A percentile compares a stretch with the other conserved stretches of the same genome.
Conservation (phyloP, 2,888 invertebrate genomes). For the Tetranychus piercei region DNA sequence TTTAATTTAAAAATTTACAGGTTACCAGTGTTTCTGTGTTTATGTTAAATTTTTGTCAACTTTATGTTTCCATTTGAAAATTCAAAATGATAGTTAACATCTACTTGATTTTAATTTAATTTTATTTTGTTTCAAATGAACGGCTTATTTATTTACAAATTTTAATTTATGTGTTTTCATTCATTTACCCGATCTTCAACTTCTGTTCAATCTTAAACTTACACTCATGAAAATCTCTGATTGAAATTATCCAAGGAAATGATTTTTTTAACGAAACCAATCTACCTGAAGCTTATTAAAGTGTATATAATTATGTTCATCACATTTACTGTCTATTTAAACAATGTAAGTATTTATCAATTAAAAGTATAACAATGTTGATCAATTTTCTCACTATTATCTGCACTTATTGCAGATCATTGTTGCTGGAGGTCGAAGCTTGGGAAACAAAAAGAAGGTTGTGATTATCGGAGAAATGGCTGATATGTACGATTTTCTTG, state of each 20-base stretch:
- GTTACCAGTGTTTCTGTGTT: not conserved
- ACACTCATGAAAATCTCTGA: no score
- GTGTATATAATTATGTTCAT: not conserved
- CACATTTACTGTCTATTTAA: not conserved
- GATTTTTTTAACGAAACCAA: not conserved
- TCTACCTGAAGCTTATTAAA: not conserved
- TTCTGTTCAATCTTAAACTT: not conserved
- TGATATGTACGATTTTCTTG: constrained; percentile 14
- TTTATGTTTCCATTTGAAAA: not conserved
- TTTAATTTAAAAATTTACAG: not conserved
- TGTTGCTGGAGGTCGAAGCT: not conserved
- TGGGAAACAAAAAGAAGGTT: constrained; percentile 16
- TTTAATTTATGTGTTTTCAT: not conserved
- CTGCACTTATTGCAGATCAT: not conserved
- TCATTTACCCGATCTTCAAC: not conserved
- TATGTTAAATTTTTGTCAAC: not conserved
- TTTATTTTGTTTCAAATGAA: not conserved
- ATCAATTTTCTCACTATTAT: not conserved
- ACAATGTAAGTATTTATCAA: not conserved
- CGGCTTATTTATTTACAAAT: not conserved
- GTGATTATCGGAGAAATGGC: constrained; percentile 18
- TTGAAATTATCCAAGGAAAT: not conserved
- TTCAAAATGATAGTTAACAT: not conserved
- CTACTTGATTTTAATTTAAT: not conserved
- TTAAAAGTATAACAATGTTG: not conserved